Percentiles rank a stretch among this genome's conserved stretches.
These are phyloP conservation scores for Eumerus sabulonum DNA, from an alignment of 2,888 invertebrate genomes.

Conservation along the genomic window DNA sequence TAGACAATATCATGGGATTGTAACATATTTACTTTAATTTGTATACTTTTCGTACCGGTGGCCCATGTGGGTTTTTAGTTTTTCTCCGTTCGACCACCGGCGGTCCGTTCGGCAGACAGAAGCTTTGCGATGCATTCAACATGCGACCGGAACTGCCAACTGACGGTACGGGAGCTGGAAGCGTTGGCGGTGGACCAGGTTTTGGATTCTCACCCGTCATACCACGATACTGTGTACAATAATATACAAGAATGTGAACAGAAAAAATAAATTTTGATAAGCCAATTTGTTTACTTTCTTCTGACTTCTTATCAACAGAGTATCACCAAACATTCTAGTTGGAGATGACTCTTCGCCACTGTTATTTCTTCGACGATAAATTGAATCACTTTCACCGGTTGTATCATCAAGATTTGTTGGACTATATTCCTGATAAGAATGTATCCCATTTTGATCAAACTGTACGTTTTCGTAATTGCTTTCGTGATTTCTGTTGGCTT, in stretches of 20 bases:
- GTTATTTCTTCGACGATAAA: constrained; percentile 74
- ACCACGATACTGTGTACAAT: constrained; percentile 79
- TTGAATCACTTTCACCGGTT: constrained; percentile 73
- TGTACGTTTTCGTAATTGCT: constrained; percentile 76
- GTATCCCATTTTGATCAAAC: constrained; percentile 74
- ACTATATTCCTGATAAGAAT: constrained; percentile 72
- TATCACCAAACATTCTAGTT: constrained; percentile 87
- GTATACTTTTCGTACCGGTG: constrained; percentile 70
- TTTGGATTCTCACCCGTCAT: constrained; percentile 81
- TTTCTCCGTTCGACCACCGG: constrained; percentile 76
- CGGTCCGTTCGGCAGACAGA: constrained; percentile 77
- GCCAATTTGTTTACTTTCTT: constrained; percentile 72
- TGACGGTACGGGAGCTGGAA: constrained; percentile 86
- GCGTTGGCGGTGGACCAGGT: constrained; percentile 85
- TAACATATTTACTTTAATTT: neutral
- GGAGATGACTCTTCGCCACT: constrained; percentile 80
- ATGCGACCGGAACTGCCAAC: constrained; percentile 74
- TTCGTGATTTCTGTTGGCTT: constrained; percentile 64
- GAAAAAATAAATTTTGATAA: neutral
- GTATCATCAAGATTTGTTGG: constrained; percentile 69
- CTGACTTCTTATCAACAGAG: constrained; percentile 81
- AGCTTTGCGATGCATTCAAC: constrained; percentile 84
- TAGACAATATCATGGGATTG: constrained; percentile 16
- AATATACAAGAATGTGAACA: constrained; percentile 54
- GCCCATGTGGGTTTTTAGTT: constrained; percentile 75